Evolutionary conservation across 2,888 invertebrate species (phyloP).

Genomic region (Cotesia congregata): DNA sequence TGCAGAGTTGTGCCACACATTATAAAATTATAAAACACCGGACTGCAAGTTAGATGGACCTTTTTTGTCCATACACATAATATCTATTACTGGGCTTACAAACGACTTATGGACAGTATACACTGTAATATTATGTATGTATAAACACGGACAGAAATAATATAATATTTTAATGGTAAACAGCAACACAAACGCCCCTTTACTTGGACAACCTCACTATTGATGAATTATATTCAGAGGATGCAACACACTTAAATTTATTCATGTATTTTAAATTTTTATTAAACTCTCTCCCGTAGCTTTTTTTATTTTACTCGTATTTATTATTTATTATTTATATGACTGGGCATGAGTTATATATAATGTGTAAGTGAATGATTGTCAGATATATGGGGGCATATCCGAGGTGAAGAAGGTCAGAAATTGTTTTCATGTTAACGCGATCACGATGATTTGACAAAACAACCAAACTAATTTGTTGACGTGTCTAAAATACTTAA

Average conservation of each 20-base stretch:
- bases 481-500: constrained; percentile 25
- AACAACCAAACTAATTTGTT: constrained; percentile 26
- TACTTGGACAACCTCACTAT: constrained; percentile 45
- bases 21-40: neutral
- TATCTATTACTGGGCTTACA: constrained; percentile 16
- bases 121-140: constrained; percentile 38
- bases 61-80: neutral
- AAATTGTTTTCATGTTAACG: constrained; percentile 18
- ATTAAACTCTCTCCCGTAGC: constrained; percentile 45
- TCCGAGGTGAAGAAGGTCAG: constrained; percentile 9
- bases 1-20: constrained; percentile 3
- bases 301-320: constrained; percentile 21
- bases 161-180: constrained; percentile 35
- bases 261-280: constrained; percentile 36
- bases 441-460: constrained; percentile 34
- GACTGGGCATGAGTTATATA: neutral
- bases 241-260: constrained; percentile 30
- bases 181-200: constrained; percentile 44
- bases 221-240: constrained; percentile 54
- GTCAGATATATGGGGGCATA: constrained; percentile 18
- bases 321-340: constrained; percentile 27
- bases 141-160: constrained; percentile 37
- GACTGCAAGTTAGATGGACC: neutral
- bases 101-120: constrained; percentile 24
- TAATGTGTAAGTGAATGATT: neutral